Base-by-base conservation (phyloP, 30 jellyfish, hydroid and myxozoan genomes). In the Chrysaora quinquecirrha region DNA sequence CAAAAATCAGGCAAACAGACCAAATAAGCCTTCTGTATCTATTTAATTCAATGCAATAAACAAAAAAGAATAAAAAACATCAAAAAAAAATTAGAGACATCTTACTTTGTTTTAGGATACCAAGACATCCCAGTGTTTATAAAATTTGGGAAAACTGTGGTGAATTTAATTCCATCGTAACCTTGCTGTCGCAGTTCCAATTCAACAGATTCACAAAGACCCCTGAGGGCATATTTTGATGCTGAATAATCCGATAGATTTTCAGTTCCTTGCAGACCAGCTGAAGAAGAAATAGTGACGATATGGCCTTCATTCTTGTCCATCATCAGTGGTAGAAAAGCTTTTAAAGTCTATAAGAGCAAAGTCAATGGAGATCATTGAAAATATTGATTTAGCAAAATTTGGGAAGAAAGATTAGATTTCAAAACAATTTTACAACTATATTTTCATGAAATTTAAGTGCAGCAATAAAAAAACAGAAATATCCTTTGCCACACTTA, bases 71-170 rank as follows among this genome's bases (percentile, higher is more conserved):
- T n/a, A n/a, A n/a, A n/a, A n/a, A n/a, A n/a, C n/a, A n/a, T n/a
- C 48, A 81, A 70, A 27, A 67, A 52, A 52, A 19, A 52, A 20
- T 16, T 10, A 52, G 25, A 19, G 25, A 2, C 9, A 52, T 52
- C 89, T 32, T 60, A 90, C 97, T 85, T 90, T 43, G 97, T 83
- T 65, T 90, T 90, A 7, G 97, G 97, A 29, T 65, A 80, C 96
- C 93, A 84, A 1, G 96, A 75, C 96, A 90, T 74, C 11, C 96
- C 96, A 75, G 97, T 83, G 65, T 90, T 90, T 38, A 90, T 83
- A 71, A 90, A 90, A 48, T 84, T 83, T 3, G 97, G 97, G 48
- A 93, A 83, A 21, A 83, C 86, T 25, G 90, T 50, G 16, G 96
- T 90, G 86, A 84, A 63, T 30, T 83, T 91, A 27, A 90, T 76